Evolutionary conservation across 1,140 invertebrate species (phyloP).

Genomic region (Heliconius hewitsoni): DNA sequence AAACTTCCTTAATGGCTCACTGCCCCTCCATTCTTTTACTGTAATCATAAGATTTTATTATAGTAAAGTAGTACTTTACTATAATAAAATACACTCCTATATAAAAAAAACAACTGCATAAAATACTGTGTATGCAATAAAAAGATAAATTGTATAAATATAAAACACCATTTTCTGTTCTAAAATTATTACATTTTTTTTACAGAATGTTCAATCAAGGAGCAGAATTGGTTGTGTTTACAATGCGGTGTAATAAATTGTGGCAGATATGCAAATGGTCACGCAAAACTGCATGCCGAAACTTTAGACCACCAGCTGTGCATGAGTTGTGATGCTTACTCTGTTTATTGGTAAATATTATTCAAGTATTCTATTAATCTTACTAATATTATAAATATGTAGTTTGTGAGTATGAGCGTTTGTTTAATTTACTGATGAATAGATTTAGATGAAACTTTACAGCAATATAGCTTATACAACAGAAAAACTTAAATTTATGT

Average conservation of each 20-base stretch:
- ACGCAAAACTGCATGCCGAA: conserved; percentile 88
- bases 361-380: too few relatives aligned
- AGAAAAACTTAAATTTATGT: neutral
- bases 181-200: neutral
- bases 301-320: conserved; percentile 85
- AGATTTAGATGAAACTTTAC: neutral
- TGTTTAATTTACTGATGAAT: neutral
- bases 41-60: too few relatives aligned
- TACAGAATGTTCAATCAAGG: conserved; percentile 85
- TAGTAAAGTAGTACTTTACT: too few relatives aligned
- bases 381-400: neutral
- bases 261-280: conserved; percentile 89
- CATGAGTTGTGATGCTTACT: conserved; percentile 88
- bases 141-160: neutral
- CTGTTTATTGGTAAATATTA: conserved; percentile 87
- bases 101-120: too few relatives aligned
- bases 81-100: too few relatives aligned
- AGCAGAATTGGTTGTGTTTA: conserved; percentile 89
- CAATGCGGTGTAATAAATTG: conserved; percentile 88
- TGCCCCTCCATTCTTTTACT: too few relatives aligned
- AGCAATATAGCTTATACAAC: neutral
- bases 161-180: too few relatives aligned
- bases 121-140: neutral
- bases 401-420: neutral
- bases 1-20: too few relatives aligned